These are phyloP conservation scores for Shinisaurus crocodilurus DNA, from an alignment of 2,113 vertebrate species.

Conservation along the genomic window DNA sequence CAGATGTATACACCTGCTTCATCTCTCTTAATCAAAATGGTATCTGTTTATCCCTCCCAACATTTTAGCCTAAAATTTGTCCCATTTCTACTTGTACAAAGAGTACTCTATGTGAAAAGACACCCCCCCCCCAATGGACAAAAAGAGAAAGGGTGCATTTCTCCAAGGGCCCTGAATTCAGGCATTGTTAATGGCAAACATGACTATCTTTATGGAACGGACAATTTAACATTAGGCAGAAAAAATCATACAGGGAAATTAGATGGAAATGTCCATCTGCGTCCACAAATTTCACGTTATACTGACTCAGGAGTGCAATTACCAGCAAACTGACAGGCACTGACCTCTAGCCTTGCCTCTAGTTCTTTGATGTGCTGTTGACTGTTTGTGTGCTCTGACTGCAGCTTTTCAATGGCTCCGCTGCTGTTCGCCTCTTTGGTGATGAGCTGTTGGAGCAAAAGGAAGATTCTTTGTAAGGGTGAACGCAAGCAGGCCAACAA, in stretches of 20 bases:
- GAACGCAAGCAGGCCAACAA: conserved; percentile 23
- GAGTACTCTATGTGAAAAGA: neutral
- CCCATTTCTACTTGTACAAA: neutral
- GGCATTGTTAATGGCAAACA: conserved; percentile 26
- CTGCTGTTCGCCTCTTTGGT: conserved; percentile 16
- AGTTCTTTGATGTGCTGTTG: neutral
- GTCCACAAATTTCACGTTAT: neutral
- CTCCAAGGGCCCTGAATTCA: conserved; percentile 24
- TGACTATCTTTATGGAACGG: neutral
- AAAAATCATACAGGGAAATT: neutral
- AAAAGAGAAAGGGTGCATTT: neutral
- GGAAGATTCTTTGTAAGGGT: neutral
- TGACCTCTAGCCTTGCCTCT: conserved; percentile 21
- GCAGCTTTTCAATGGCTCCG: neutral
- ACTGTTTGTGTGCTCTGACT: conserved; percentile 20
- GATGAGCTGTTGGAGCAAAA: conserved; percentile 40
- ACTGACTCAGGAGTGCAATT: conserved; percentile 9
- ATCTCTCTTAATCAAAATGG: neutral
- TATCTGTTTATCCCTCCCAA: neutral
- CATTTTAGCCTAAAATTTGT: neutral
- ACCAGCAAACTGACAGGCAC: neutral
- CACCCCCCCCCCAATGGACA: neutral
- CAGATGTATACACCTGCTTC: neutral
- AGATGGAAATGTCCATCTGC: conserved; percentile 17
- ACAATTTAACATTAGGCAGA: conserved; percentile 9